Percentiles rank a stretch among this genome's conserved stretches.
Evolutionary conservation across 2,888 invertebrate genomes (phyloP).

Genomic region (Pammene aurita): DNA sequence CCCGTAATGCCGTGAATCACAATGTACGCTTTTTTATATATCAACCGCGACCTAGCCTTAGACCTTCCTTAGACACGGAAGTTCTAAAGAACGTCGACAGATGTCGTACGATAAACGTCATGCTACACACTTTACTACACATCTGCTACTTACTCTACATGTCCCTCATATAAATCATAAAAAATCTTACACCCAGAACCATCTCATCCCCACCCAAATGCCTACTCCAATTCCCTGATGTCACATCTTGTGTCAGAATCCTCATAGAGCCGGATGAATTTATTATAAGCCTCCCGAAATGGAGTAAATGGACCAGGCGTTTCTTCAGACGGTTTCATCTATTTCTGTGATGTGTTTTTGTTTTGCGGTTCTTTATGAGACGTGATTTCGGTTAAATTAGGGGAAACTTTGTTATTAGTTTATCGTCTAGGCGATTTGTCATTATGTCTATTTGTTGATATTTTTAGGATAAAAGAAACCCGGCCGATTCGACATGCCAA

Average conservation of each 20-base stretch:
- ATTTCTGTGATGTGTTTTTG: constrained; percentile 16
- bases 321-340: constrained; percentile 36
- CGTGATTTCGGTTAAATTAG: neutral
- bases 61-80: no score
- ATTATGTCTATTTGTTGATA: neutral
- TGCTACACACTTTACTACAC: no score
- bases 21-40: no score
- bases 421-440: neutral
- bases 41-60: no score
- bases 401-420: neutral
- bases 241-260: constrained; percentile 32
- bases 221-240: constrained; percentile 17
- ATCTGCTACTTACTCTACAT: no score
- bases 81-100: no score
- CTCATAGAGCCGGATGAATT: constrained; percentile 63
- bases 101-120: no score
- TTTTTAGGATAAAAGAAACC: neutral
- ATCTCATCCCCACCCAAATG: neutral
- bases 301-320: no score
- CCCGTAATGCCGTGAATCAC: no score
- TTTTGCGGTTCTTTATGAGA: constrained; percentile 11
- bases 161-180: neutral
- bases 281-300: constrained; percentile 58
- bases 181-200: neutral
- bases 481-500: no score